Evolutionary conservation across 92 coral and sea anemone genomes (phyloP).

Genomic region (Porites divaricata): DNA sequence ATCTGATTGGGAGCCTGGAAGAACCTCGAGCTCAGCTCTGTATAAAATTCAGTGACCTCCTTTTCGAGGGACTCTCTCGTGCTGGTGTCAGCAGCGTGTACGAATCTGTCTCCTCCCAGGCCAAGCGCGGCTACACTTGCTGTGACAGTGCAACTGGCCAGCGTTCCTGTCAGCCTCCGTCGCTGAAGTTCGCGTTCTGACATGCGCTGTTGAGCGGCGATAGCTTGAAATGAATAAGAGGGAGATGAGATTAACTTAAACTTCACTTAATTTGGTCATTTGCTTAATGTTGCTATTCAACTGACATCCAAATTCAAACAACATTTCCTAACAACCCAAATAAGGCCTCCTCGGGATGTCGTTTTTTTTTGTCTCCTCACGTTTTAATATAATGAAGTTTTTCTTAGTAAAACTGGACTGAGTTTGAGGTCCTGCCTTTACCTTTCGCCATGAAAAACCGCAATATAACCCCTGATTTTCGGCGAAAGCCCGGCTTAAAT

Average conservation of each 20-base stretch:
- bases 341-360: too few relatives aligned
- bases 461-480: too few relatives aligned
- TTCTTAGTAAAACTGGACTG: too few relatives aligned
- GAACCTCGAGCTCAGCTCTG: conserved; percentile 90
- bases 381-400: too few relatives aligned
- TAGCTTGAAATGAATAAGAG: conserved; percentile 56
- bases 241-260: not conserved
- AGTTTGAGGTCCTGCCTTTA: too few relatives aligned
- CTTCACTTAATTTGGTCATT: not conserved
- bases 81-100: conserved; percentile 74
- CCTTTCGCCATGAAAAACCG: too few relatives aligned
- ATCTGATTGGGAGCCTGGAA: conserved; percentile 80
- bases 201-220: conserved; percentile 97
- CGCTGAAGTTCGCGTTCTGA: conserved; percentile 87
- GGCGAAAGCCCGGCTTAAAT: too few relatives aligned
- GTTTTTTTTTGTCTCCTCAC: too few relatives aligned
- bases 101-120: conserved; percentile 75
- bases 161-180: conserved; percentile 89
- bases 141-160: conserved; percentile 90
- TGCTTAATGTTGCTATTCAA: too few relatives aligned
- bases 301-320: too few relatives aligned
- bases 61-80: conserved; percentile 56
- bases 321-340: too few relatives aligned
- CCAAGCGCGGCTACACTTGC: conserved; percentile 89
- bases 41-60: conserved; percentile 71